Percentiles rank a stretch among this genome's conserved stretches.
These are phyloP conservation scores for Leptodactylus fallax DNA, from an alignment of 2,797 vertebrate species.

Conservation along the genomic window DNA sequence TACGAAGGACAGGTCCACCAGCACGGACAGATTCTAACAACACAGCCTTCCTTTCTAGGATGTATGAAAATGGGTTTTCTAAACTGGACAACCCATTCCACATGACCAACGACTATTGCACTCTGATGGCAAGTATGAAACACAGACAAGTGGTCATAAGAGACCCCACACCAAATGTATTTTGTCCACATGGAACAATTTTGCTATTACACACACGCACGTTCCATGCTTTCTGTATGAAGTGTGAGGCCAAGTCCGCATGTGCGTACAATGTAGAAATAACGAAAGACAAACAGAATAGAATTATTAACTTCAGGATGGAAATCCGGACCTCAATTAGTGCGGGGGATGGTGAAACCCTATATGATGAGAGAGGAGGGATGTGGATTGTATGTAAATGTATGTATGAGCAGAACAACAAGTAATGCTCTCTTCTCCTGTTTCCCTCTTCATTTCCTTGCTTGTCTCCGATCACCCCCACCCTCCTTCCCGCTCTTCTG, in stretches of 20 bases:
- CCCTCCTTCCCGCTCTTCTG: neutral
- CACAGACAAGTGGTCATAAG: no score
- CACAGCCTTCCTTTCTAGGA: no score
- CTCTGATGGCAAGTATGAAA: no score
- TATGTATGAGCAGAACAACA: slow-evolving; percentile 25
- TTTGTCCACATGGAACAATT: no score
- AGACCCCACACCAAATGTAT: no score
- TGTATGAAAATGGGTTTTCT: no score
- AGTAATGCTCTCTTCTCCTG: slow-evolving; percentile 26
- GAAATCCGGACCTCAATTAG: slow-evolving; percentile 10
- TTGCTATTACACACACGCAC: neutral
- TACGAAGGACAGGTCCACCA: no score
- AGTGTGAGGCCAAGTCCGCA: neutral
- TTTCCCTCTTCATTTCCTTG: slow-evolving; percentile 38
- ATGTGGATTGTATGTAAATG: slow-evolving; percentile 41
- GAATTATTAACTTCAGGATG: neutral
- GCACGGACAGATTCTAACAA: no score
- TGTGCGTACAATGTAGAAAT: neutral
- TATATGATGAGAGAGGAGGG: slow-evolving; percentile 29
- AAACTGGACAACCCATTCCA: no score
- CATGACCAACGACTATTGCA: no score
- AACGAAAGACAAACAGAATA: slow-evolving; percentile 11
- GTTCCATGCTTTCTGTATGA: neutral
- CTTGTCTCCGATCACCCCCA: neutral
- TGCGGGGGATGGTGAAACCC: neutral